Evolutionary conservation across 2,888 invertebrate genomes (phyloP), one percentile per base, ranked within the genome.

Genomic region (Caenorhabditis sinica): DNA sequence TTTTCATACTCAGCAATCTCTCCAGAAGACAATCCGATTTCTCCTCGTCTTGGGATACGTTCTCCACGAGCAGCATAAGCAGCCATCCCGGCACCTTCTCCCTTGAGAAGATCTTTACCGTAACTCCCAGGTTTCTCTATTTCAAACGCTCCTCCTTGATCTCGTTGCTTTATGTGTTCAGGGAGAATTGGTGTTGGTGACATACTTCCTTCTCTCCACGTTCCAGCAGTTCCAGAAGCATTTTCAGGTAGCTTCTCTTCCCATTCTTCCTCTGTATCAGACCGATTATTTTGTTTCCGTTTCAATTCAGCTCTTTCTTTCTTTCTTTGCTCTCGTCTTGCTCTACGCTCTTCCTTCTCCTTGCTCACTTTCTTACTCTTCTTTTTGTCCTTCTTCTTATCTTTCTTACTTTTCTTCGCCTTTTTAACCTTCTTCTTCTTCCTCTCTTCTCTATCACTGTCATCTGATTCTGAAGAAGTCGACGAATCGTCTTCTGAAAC

Each of bases 51-150:
- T 0, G 99, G 99, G 92, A 99, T 99, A 85, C 99, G 95, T 94
- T 99, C 99, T 17, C 99, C 99, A 93, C 98, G 98, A 0, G 97
- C 97, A 15, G 99, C 97, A 93, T 95, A 99, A 0, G 98, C 98
- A 2, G 99, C 99, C 98, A 99, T 99, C 4, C 98, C 99, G 51
- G 98, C 98, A 86, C 94, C 98, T 95, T 99, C 99, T 75, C 98
- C 98, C 0, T 98, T 98, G 90, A 99, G 94, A 92, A 99, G 94
- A 43, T 98, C 98, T 93, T 96, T 94, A 25, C 94, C 94, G 89
- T 91, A 92, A 33, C 49, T 77, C 25, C 74, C 74, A 17, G 71
- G 74, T 17, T 82, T 75, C 20, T 82, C 75, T 4, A 76, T 63
- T 17, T 82, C 76, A 45, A 65, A 77, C 17, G 51, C 51, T 13